Evolutionary conservation across 2,888 invertebrate genomes (phyloP).

Genomic region (Meganola albula): DNA sequence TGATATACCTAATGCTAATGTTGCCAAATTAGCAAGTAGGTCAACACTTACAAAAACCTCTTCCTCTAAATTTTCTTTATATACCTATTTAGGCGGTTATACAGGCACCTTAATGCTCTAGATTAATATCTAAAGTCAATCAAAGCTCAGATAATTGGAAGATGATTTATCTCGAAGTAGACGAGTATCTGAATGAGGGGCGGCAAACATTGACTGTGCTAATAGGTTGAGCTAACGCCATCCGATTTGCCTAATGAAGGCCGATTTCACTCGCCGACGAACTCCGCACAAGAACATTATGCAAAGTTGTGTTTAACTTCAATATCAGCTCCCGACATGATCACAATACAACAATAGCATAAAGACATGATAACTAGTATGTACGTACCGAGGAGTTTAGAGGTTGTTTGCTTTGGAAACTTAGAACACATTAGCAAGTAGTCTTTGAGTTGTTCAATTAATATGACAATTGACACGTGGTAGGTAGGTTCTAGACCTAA

Average conservation of each 20-base stretch:
- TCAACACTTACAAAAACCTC: too few species aligned
- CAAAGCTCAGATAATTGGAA: conserved; percentile 31
- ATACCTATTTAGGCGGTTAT: too few species aligned
- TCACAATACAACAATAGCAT: conserved; percentile 52
- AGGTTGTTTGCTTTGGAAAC: conserved; percentile 18
- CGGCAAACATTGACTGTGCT: conserved; percentile 69
- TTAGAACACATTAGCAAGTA: conserved; percentile 17
- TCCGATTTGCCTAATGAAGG: conserved; percentile 72
- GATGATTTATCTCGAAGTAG: conserved; percentile 34
- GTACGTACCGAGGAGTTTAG: conserved; percentile 19
- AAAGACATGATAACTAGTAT: conserved; percentile 30
- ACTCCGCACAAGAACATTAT: conserved; percentile 60
- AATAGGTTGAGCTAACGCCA: conserved; percentile 66
- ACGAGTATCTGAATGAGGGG: conserved; percentile 48
- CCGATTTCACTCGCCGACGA: conserved; percentile 50
- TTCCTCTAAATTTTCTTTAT: too few species aligned
- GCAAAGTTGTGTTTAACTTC: conserved; percentile 69
- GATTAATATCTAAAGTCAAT: conserved; percentile 30
- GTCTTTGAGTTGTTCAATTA: too few species aligned
- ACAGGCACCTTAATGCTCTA: too few species aligned
- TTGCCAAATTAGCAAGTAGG: too few species aligned
- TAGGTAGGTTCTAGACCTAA: too few species aligned
- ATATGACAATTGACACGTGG: too few species aligned
- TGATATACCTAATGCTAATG: too few species aligned
- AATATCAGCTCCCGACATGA: conserved; percentile 54